These are phyloP conservation scores for Neofelis nebulosa DNA, from an alignment of 2,113 vertebrate species.

Conservation along the genomic window DNA sequence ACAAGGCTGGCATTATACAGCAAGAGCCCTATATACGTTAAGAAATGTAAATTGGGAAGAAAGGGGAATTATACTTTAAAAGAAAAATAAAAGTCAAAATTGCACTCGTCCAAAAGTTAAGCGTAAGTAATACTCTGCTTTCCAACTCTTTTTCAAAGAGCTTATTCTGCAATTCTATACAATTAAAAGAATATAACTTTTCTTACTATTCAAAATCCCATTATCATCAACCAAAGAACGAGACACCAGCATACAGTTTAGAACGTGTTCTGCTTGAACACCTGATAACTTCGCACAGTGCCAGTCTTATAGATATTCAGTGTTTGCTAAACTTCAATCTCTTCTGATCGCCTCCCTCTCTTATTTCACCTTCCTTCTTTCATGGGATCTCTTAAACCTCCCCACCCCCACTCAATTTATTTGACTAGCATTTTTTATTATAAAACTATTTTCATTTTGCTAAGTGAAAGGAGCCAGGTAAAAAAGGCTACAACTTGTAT, in stretches of 20 bases:
- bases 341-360: neutral
- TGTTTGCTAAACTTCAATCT: neutral
- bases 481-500: neutral
- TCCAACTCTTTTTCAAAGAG: neutral
- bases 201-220: neutral
- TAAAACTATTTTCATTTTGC: neutral
- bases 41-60: neutral
- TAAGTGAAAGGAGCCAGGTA: neutral
- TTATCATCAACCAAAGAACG: neutral
- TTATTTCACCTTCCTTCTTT: neutral
- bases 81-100: constrained; percentile 27
- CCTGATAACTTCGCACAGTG: neutral
- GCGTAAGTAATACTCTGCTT: neutral
- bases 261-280: neutral
- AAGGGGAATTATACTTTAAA: constrained; percentile 8
- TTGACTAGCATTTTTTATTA: neutral
- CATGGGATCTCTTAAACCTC: neutral
- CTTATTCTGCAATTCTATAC: neutral
- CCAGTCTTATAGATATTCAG: neutral
- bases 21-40: neutral
- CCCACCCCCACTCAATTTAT: neutral
- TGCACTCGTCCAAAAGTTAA: neutral
- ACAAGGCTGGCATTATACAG: neutral
- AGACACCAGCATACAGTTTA: neutral
- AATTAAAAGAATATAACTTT: neutral